Evolutionary conservation across 2,888 invertebrate genomes (phyloP).

Genomic region (Hermaeophaga mercurialis): DNA sequence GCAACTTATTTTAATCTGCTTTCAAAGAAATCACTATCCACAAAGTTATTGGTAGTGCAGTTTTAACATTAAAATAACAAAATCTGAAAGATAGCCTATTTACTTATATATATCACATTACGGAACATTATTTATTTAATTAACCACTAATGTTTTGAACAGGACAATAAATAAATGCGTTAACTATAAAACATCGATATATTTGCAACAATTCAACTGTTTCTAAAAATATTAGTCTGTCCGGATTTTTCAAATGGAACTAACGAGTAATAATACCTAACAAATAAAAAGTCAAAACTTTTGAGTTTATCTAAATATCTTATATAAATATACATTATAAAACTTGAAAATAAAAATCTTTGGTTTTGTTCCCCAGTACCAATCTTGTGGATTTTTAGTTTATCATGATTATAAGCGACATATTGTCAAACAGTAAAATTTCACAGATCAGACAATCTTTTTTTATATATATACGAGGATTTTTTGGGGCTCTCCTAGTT

Average conservation of each 20-base stretch:
- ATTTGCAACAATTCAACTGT: constrained; percentile 40
- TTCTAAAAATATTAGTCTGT: constrained; percentile 36
- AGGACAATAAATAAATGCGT: constrained; percentile 33
- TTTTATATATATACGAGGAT: constrained; percentile 46
- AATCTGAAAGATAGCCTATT: neutral
- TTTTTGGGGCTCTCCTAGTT: constrained; percentile 53
- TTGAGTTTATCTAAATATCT: constrained; percentile 56
- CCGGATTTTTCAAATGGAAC: constrained; percentile 35
- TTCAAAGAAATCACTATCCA: too few species aligned
- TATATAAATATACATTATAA: constrained; percentile 57
- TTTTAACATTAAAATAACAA: too few species aligned
- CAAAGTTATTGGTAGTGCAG: too few species aligned
- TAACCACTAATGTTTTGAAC: constrained; percentile 20
- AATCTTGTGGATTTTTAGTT: constrained; percentile 58
- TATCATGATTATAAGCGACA: constrained; percentile 47
- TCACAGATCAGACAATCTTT: constrained; percentile 46
- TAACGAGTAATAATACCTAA: constrained; percentile 38
- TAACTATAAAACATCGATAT: constrained; percentile 31
- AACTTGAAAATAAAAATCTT: constrained; percentile 76
- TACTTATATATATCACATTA: constrained; percentile 10
- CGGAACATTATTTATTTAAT: constrained; percentile 8
- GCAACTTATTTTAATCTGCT: too few species aligned
- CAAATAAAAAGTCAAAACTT: constrained; percentile 42
- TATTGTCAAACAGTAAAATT: constrained; percentile 50
- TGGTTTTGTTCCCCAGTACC: constrained; percentile 84